These are phyloP conservation scores for Mergus octosetaceus DNA, from an alignment of 2,797 vertebrate genomes.

Conservation along the genomic window DNA sequence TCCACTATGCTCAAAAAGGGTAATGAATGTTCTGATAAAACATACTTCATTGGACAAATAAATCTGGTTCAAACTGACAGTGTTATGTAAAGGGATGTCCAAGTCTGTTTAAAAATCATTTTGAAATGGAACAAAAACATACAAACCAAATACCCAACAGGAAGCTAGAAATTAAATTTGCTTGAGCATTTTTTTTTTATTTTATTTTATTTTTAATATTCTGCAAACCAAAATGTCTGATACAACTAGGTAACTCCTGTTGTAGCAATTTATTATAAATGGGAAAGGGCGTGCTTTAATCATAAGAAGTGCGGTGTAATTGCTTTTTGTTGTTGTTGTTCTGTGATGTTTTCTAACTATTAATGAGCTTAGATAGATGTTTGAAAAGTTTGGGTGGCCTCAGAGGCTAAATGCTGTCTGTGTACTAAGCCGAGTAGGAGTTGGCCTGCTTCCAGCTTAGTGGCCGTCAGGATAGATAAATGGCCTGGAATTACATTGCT, in stretches of 20 bases:
- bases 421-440: background rate
- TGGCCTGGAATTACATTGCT: background rate
- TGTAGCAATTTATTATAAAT: background rate
- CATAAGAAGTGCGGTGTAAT: background rate
- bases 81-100: slow-evolving; percentile 56
- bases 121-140: slow-evolving; percentile 28
- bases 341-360: background rate
- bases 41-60: slow-evolving; percentile 70
- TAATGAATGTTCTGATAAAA: slow-evolving; percentile 76
- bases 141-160: background rate
- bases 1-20: slow-evolving; percentile 70
- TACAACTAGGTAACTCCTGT: background rate
- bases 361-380: background rate
- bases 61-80: slow-evolving; percentile 62
- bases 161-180: slow-evolving; percentile 37
- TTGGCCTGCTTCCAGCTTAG: background rate
- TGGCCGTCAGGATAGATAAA: background rate
- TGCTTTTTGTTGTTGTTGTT: no score
- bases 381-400: background rate
- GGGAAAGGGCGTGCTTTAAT: background rate
- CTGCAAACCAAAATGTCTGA: background rate
- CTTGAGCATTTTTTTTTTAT: background rate
- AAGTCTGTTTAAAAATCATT: slow-evolving; percentile 71
- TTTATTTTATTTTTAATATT: background rate
- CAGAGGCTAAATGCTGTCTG: background rate